Percentiles rank a stretch among this genome's conserved stretches.
Conservation (phyloP, 2,888 invertebrate species). For the Rhorus exstirpatorius region DNA sequence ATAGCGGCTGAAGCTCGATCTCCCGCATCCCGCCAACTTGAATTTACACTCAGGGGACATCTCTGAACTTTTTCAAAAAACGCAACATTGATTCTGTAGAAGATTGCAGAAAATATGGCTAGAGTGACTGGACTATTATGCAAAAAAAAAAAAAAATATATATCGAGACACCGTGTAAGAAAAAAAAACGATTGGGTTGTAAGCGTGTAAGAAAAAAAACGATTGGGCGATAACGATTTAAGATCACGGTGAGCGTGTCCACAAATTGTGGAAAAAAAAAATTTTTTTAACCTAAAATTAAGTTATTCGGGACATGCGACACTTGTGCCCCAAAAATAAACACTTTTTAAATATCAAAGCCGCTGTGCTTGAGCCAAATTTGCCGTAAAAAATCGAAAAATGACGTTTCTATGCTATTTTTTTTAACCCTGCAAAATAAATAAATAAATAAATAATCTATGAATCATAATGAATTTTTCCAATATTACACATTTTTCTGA, state of each 20-base stretch:
- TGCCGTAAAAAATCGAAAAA: neutral
- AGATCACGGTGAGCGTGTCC: slow-evolving; percentile 53
- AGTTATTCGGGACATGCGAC: slow-evolving; percentile 15
- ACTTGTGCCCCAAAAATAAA: too few relatives aligned
- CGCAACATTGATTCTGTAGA: too few relatives aligned
- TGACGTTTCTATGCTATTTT: neutral
- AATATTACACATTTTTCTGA: too few relatives aligned
- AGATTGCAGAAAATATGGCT: too few relatives aligned
- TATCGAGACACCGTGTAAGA: neutral
- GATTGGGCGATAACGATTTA: slow-evolving; percentile 40
- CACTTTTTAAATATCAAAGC: too few relatives aligned
- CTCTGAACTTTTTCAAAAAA: too few relatives aligned
- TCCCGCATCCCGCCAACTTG: too few relatives aligned
- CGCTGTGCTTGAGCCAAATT: too few relatives aligned
- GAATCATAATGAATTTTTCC: neutral
- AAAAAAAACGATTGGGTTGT: neutral
- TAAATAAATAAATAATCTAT: neutral
- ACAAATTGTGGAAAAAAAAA: slow-evolving; percentile 37
- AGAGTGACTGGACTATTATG: too few relatives aligned
- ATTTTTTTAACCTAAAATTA: slow-evolving; percentile 18
- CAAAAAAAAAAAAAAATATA: too few relatives aligned
- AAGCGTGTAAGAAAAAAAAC: slow-evolving; percentile 13
- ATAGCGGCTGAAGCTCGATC: too few relatives aligned
- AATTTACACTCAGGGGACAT: too few relatives aligned
- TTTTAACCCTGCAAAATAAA: neutral